phyloP scores from a whole-genome alignment of 2,888 invertebrate genomes.

The Nomada ferruginata region DNA sequence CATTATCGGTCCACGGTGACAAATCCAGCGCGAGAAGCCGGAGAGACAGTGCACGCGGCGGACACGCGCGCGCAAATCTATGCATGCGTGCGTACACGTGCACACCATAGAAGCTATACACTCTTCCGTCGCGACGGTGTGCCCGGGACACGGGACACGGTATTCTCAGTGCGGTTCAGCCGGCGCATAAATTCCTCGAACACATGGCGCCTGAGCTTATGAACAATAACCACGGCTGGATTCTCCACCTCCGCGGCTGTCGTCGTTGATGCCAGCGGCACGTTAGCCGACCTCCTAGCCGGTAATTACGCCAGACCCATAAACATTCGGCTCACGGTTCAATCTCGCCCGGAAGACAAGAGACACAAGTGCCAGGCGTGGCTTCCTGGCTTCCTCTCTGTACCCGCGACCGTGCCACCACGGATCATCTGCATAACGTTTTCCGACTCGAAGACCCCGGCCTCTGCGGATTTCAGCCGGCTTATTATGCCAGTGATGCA shows the following conservation, averaged over 20 bases:
- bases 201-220: conserved; percentile 81
- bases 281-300: conserved; percentile 73
- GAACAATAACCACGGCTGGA: conserved; percentile 79
- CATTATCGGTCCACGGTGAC: conserved; percentile 58
- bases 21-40: conserved; percentile 47
- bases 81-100: not conserved
- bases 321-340: conserved; percentile 79
- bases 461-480: conserved; percentile 30
- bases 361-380: conserved; percentile 55
- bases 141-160: conserved; percentile 41
- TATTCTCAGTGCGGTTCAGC: conserved; percentile 60
- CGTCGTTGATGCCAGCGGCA: conserved; percentile 59
- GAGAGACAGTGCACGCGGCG: not conserved
- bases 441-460: conserved; percentile 28
- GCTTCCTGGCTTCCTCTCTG: conserved; percentile 23
- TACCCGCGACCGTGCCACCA: conserved; percentile 1
- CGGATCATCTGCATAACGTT: conserved; percentile 59
- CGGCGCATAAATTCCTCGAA: conserved; percentile 79
- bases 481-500: conserved; percentile 42
- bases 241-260: conserved; percentile 45
- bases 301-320: conserved; percentile 79
- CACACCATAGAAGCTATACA: not conserved
- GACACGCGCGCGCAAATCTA: not conserved
- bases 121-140: conserved; percentile 26
- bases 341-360: conserved; percentile 71